Evolutionary conservation across 2,888 invertebrate genomes (phyloP), one percentile per base, ranked within the genome.

Genomic region (Acronicta psi): DNA sequence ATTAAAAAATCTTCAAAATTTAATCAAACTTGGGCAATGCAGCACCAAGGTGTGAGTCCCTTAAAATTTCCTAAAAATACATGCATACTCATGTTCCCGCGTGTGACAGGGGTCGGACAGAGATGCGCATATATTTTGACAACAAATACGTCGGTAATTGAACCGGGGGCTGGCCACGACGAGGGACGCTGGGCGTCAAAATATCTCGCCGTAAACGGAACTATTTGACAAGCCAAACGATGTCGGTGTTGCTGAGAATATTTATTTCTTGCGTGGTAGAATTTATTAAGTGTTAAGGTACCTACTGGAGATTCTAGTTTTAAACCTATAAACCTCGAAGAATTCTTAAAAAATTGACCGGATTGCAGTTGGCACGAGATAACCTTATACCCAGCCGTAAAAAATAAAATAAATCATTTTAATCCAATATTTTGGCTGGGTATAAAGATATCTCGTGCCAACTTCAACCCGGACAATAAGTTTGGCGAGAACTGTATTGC

Each of bases 101-200:
- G 23, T 40, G 38, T 76, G 77, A 73, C 79, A 69, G 73, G 77
- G 79, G 69, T 73, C 64, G 74, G 73, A 68, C 70, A 62, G 57
- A 73, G 63, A 75, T 63, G 65, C 69, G 79, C 83, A 80, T 81
- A 86, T 89, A 88, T 89, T 90, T 90, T 89, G 86, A 87, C 85
- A 90, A 87, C 88, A 89, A 90, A 90, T 83, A 88, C 75, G 59
- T 50, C 65, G 61, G 85, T 89, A 88, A 89, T 90, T 84, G 89
- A 86, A 84, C 79, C 77, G 63, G 69, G 77, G 77, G 66, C 62
- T 72, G 78, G 46, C 59, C 75, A 59, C 69, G 77, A 77, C 80
- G 69, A 68, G 63, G 69, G 70, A 60, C 40, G 42, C 29, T 52
- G 23, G 45, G 47, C 63, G 60, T 59, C 53, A 70, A 57, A 49